Evolutionary conservation across 1,140 invertebrate species (phyloP), one percentile per base, ranked within the genome.

Genomic region (Cydia fagiglandana): DNA sequence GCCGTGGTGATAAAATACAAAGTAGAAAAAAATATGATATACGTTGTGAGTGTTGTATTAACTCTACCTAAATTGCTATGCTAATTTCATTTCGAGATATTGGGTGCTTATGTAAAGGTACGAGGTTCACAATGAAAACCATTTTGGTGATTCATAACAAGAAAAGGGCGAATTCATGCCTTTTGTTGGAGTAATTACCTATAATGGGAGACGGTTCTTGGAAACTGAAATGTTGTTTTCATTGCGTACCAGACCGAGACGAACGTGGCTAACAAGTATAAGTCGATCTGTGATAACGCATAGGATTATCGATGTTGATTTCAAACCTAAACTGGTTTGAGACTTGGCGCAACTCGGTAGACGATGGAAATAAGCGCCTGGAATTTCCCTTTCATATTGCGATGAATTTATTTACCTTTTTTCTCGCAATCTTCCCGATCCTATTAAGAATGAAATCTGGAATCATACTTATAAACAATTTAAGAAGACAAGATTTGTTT

Each of bases 101-200:
- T 38, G 30, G 66, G n/a, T 38, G 66, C 66, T 70, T 70, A 70
- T n/a, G 64, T 70, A 70, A 70, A 70, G 66, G 66, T 70, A 45
- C 6, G 34, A 34, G 34, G n/a, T 70, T 70, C 34, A 70, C 28
- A 70, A 70, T 70, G 66, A 45, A 70, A 75, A 70, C 17, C 64
- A 75, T 64, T 45, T 64, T 64, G 34, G 66, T 64, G 77, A 76
- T 76, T 79, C 73, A 76, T 76, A 74, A 74, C 34, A 77, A 79
- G 61, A 79, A 77, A 76, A 66, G 70, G 74, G 68, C 47, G 73
- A 41, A 38, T 41, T 70, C 66, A 41, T 74, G 47, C 74, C 75
- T 76, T 76, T 78, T 80, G 79, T 80, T 73, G 53, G 75, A 30
- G 74, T 80, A 80, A 80, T 80, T 80, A 80, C 79, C 76, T 80